Evolutionary conservation across 2,797 vertebrate genomes (phyloP).

Genomic region (Manis javanica): DNA sequence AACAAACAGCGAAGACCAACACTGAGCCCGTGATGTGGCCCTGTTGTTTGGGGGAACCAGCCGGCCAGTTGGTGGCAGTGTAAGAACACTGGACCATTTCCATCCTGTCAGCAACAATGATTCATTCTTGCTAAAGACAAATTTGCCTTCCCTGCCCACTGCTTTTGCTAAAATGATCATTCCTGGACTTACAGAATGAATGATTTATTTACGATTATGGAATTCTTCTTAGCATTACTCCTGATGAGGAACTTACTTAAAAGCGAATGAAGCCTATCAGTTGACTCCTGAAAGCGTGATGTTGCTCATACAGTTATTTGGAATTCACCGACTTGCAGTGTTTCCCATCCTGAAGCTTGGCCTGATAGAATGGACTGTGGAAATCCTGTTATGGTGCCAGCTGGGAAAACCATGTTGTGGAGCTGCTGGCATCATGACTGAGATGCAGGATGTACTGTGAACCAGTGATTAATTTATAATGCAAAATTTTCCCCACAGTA

Average conservation of each 20-base stretch:
- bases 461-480: not conserved
- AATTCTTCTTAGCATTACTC: not conserved
- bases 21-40: not conserved
- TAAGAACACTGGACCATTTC: not conserved
- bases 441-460: not conserved
- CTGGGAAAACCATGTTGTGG: too few species aligned
- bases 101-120: not conserved
- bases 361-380: not conserved
- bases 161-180: not conserved
- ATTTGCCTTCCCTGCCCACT: not conserved
- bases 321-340: not conserved
- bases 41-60: not conserved
- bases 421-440: not conserved
- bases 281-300: not conserved
- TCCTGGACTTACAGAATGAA: not conserved
- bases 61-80: not conserved
- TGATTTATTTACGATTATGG: not conserved
- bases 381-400: not conserved
- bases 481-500: not conserved
- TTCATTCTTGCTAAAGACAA: not conserved
- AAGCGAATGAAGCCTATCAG: not conserved
- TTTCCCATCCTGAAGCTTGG: not conserved
- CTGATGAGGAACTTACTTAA: not conserved
- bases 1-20: not conserved
- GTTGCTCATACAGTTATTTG: not conserved